A percentile compares a stretch with the other conserved stretches of the same genome.
Conservation (phyloP, 2,113 vertebrate genomes). For the Dendropsophus ebraccatus region DNA sequence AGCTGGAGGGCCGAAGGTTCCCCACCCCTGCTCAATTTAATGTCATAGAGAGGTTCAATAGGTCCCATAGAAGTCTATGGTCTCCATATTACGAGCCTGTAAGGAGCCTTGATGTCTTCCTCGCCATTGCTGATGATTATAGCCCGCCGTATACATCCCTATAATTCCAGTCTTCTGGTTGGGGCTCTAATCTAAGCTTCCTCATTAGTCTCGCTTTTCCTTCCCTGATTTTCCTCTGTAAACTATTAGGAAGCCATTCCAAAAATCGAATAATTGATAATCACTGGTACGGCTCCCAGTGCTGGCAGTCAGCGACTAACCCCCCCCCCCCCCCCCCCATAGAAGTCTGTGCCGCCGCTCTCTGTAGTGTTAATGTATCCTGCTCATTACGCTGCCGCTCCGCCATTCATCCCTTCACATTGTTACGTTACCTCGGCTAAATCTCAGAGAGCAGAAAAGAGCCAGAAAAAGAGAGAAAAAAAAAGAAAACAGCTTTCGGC, state of each 20-base stretch:
- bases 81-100: too few species aligned
- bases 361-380: not conserved
- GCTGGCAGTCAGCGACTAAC: too few species aligned
- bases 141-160: too few species aligned
- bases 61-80: too few species aligned
- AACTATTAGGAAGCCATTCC: not conserved
- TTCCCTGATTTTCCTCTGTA: not conserved
- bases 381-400: slow-evolving; percentile 4
- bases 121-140: too few species aligned
- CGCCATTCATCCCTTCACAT: not conserved
- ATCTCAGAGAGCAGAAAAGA: not conserved
- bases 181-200: not conserved
- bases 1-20: too few species aligned
- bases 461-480: not conserved
- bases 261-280: slow-evolving; percentile 2
- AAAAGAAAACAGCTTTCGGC: not conserved
- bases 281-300: not conserved
- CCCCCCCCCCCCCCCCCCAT: not conserved
- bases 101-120: too few species aligned
- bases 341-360: not conserved
- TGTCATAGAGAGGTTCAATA: too few species aligned
- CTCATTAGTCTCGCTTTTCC: slow-evolving; percentile 8
- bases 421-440: not conserved
- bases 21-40: too few species aligned
- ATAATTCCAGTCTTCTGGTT: not conserved